phyloP scores from a whole-genome alignment of 2,113 vertebrate species.

The Plectropomus leopardus region DNA sequence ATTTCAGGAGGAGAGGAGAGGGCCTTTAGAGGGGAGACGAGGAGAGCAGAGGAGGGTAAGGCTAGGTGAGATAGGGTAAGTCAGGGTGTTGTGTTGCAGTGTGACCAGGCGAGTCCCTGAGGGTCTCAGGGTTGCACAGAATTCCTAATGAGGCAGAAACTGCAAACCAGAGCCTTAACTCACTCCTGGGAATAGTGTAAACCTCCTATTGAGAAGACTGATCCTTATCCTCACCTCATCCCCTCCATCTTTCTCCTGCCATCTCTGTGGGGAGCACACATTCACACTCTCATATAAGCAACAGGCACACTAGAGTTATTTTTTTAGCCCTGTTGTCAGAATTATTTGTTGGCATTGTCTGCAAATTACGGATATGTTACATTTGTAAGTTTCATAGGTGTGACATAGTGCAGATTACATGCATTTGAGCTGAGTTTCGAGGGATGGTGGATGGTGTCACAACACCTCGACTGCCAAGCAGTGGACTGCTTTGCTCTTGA shows the following conservation, averaged over 20 bases:
- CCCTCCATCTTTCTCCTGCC: not conserved
- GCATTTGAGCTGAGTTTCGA: too few species aligned
- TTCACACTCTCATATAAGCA: not conserved
- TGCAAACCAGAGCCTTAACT: conserved; percentile 51
- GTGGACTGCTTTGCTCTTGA: too few species aligned
- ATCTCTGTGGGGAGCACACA: not conserved
- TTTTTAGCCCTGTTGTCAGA: not conserved
- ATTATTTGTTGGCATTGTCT: too few species aligned
- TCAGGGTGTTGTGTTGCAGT: conserved; percentile 54
- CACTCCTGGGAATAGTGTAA: conserved; percentile 57
- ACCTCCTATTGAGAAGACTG: conserved; percentile 28
- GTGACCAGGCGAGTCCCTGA: conserved; percentile 35
- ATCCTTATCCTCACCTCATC: conserved; percentile 40
- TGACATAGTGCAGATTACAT: too few species aligned
- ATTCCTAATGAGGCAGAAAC: conserved; percentile 74
- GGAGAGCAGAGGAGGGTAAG: conserved; percentile 1
- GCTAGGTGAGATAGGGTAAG: conserved; percentile 32
- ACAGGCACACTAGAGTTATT: conserved; percentile 7
- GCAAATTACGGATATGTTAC: too few species aligned
- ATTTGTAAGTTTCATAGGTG: too few species aligned
- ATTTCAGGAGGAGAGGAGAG: conserved; percentile 24
- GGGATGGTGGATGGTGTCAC: too few species aligned
- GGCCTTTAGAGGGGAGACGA: conserved; percentile 5
- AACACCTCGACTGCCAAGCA: too few species aligned
- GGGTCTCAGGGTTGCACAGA: conserved; percentile 57